Base-by-base conservation (phyloP, 2,888 invertebrate species). In the Apodemia mormo region DNA sequence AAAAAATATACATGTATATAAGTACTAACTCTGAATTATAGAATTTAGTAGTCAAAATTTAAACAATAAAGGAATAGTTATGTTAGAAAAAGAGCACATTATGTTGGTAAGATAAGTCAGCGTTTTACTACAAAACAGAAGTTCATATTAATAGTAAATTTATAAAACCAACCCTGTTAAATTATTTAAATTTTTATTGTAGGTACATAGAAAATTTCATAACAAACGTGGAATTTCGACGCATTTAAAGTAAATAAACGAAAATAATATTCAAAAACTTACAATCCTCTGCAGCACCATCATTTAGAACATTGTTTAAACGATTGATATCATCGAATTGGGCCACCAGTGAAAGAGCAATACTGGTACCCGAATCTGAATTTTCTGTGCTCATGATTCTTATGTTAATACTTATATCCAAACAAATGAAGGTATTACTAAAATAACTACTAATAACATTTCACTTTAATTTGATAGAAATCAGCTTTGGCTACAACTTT, bases 321-420 rank as follows among this genome's bases (percentile, higher is more conserved):
- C 96, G 94, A 81, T 96, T 95, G 77, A 96, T 89, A 87, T 96
- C 96, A 83, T 96, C 96, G 83, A 95, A 96, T 79, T 95, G 95
- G 29, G 96, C 96, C 74, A 96, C 92, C 71, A 95, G 86, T 2
- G 96, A 96, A 68, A 96, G 87, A 70, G 88, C 81, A 52, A 90
- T 81, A 76, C 84, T 82, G 67, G 84, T 78, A 12, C 88, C 86
- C n/a, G 82, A 82, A 80, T 92, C 92, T 0, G 90, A 90, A 78
- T 85, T 89, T 76, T 88, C 90, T 58, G 92, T 79, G 86, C 88
- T 90, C 93, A 93, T 93, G 12, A 29, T 69, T 65, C 22, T 43
- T 68, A 22, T 1, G 22, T n/a, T 40, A 76, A 82, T 88, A 69
- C n/a, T 71, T 54, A 64, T 45, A 61, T 61, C 61, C 33, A 33